Percentiles rank a stretch among this genome's conserved stretches.
These are phyloP conservation scores for Epizoanthus ramosus DNA, from an alignment of 92 coral and sea anemone species.

Conservation along the genomic window DNA sequence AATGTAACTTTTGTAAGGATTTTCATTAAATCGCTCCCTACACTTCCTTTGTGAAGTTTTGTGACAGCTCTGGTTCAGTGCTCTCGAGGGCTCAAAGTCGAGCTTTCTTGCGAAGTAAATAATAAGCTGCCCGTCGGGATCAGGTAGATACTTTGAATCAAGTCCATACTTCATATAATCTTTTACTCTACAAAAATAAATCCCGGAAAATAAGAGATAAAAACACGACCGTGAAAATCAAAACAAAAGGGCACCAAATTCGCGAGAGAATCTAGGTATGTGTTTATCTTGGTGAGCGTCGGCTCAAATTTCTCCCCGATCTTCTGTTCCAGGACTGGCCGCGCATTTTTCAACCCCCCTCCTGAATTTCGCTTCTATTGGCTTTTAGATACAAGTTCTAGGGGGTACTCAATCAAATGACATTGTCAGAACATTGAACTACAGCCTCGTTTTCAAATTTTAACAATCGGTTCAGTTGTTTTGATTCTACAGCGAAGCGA, in stretches of 20 bases:
- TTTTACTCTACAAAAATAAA: too few relatives aligned
- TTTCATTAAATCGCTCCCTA: too few relatives aligned
- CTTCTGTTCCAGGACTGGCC: conserved; percentile 1
- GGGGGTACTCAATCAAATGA: not conserved
- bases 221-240: too few relatives aligned
- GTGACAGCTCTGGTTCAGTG: too few relatives aligned
- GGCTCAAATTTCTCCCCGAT: not conserved
- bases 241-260: not conserved
- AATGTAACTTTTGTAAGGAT: too few relatives aligned
- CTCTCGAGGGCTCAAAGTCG: too few relatives aligned
- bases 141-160: too few relatives aligned
- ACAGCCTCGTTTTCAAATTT: conserved; percentile 3
- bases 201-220: too few relatives aligned
- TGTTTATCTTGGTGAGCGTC: not conserved
- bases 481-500: not conserved
- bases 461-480: not conserved
- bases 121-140: too few relatives aligned
- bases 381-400: not conserved
- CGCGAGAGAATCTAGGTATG: not conserved
- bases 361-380: not conserved
- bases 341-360: not conserved
- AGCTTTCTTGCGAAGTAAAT: too few relatives aligned
- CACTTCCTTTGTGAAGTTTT: too few relatives aligned
- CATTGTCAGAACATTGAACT: not conserved
- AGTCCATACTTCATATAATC: too few relatives aligned